Evolutionary conservation across 2,888 invertebrate genomes (phyloP).

Genomic region (Epinotia nisella): DNA sequence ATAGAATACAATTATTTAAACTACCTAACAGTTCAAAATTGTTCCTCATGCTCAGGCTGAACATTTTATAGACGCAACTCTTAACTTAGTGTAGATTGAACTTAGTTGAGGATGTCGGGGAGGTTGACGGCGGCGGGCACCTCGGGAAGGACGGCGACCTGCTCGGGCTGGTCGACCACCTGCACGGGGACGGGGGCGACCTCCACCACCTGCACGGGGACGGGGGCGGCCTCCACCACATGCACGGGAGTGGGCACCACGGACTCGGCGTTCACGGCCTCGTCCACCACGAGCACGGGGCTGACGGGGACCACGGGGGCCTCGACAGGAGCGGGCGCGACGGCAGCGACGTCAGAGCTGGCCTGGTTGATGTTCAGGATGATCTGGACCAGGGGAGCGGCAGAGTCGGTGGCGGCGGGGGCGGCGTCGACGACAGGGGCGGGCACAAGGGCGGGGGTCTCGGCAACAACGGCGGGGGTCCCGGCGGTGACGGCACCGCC

Average conservation of each 20-base stretch:
- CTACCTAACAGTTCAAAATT: constrained; percentile 39
- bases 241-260: constrained; percentile 45
- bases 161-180: constrained; percentile 40
- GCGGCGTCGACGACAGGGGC: constrained; percentile 6
- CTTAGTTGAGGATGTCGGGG: constrained; percentile 61
- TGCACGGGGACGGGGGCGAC: constrained; percentile 44
- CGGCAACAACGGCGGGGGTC: constrained; percentile 12
- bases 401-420: constrained; percentile 25
- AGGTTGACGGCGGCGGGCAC: constrained; percentile 52
- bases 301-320: constrained; percentile 50
- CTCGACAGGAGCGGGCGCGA: constrained; percentile 46
- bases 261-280: constrained; percentile 51
- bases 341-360: constrained; percentile 28
- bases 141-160: constrained; percentile 20
- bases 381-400: constrained; percentile 47
- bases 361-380: constrained; percentile 48
- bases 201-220: constrained; percentile 41
- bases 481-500: constrained; percentile 35
- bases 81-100: constrained; percentile 19
- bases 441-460: constrained; percentile 14
- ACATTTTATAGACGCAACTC: constrained; percentile 41
- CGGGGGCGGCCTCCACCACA: constrained; percentile 44
- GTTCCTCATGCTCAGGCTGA: constrained; percentile 25
- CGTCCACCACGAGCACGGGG: constrained; percentile 56
- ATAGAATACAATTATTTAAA: constrained; percentile 38